A percentile compares a stretch with the other conserved stretches of the same genome.
Conservation (phyloP, 2,888 invertebrate species). For the Stenotaenia linearis region DNA sequence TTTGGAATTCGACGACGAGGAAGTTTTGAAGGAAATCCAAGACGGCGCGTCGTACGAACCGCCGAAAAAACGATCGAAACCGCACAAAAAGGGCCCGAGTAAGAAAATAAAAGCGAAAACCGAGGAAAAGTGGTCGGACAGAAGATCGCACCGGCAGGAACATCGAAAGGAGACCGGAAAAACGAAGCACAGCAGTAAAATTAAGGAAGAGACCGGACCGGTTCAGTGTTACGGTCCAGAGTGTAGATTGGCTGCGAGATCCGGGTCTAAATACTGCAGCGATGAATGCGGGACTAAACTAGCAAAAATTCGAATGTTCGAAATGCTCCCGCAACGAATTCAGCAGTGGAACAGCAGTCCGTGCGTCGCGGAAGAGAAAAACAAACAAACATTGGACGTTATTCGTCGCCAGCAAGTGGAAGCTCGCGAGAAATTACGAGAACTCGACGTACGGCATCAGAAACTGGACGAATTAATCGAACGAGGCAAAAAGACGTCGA, state of each 20-base stretch:
- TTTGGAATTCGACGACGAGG: not conserved
- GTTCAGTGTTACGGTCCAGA: constrained; percentile 89
- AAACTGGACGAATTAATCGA: constrained; percentile 76
- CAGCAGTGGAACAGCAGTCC: constrained; percentile 88
- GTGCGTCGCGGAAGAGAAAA: constrained; percentile 80
- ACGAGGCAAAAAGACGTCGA: constrained; percentile 64
- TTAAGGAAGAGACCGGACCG: constrained; percentile 44
- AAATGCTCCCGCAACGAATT: constrained; percentile 80
- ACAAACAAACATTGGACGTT: constrained; percentile 54
- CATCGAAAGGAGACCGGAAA: constrained; percentile 38
- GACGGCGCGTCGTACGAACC: constrained; percentile 30
- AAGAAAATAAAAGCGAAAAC: constrained; percentile 30
- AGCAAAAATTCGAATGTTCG: constrained; percentile 54
- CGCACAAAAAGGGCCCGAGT: constrained; percentile 5
- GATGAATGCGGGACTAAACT: constrained; percentile 84
- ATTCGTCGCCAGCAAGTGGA: constrained; percentile 73
- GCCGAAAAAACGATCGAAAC: constrained; percentile 18
- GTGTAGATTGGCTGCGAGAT: constrained; percentile 70
- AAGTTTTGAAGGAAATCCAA: constrained; percentile 28
- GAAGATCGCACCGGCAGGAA: constrained; percentile 32
- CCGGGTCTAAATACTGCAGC: constrained; percentile 87
- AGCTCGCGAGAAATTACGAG: constrained; percentile 65
- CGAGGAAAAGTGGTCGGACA: not conserved
- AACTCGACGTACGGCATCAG: constrained; percentile 46
- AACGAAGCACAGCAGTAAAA: constrained; percentile 21